phyloP scores from a whole-genome alignment of 2,113 vertebrate genomes.

The Centrocercus urophasianus region DNA sequence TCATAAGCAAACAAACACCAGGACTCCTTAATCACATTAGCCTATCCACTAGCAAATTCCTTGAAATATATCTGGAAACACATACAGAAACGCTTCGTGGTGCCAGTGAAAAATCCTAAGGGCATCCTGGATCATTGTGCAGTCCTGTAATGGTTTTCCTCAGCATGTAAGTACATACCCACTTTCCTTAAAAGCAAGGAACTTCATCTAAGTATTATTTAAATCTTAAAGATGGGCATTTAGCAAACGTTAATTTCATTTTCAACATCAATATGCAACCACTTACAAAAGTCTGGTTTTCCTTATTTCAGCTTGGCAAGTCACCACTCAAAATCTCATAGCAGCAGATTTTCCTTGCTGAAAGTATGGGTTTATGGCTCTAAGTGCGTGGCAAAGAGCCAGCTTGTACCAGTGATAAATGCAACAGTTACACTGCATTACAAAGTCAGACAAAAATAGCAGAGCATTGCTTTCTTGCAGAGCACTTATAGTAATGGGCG shows the following conservation, averaged over 20 bases:
- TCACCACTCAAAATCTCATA: not conserved
- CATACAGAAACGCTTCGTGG: not conserved
- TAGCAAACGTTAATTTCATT: not conserved
- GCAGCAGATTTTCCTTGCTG: constrained; percentile 20
- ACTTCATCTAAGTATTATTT: constrained; percentile 3
- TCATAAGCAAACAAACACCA: not conserved
- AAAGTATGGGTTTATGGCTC: not conserved
- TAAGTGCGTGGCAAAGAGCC: not conserved
- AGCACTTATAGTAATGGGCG: not conserved
- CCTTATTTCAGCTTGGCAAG: constrained; percentile 2
- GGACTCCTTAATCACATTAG: not conserved
- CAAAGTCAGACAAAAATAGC: not conserved
- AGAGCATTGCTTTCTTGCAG: not conserved
- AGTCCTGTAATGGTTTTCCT: not conserved
- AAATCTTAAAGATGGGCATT: not conserved
- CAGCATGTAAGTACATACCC: not conserved
- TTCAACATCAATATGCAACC: not conserved
- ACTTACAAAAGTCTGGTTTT: constrained; percentile 17
- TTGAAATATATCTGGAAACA: not conserved
- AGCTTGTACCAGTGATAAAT: not conserved
- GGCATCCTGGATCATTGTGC: not conserved
- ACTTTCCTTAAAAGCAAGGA: constrained; percentile 4
- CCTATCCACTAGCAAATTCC: not conserved
- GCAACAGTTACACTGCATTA: not conserved
- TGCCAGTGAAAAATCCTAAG: not conserved